These are phyloP conservation scores for Alethe diademata DNA, from an alignment of 2,113 vertebrate species.

Conservation along the genomic window DNA sequence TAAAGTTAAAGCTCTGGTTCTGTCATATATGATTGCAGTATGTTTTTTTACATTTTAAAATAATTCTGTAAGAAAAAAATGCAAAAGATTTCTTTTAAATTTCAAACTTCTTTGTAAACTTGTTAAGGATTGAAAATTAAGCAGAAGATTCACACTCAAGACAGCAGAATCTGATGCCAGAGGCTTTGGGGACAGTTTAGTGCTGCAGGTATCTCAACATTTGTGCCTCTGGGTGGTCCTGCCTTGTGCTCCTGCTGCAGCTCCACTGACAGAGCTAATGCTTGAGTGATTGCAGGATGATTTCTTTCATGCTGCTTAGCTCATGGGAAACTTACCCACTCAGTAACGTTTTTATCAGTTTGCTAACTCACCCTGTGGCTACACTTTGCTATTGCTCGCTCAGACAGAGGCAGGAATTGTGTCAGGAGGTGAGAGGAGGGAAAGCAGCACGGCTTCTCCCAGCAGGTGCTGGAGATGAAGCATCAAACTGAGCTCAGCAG, in stretches of 20 bases:
- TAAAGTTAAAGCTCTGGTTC: not conserved
- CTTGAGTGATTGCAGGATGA: not conserved
- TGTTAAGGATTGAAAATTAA: not conserved
- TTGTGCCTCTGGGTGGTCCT: not conserved
- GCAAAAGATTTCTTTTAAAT: not conserved
- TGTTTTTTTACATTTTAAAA: not conserved
- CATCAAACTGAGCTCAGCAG: not conserved
- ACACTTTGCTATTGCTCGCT: not conserved
- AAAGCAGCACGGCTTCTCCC: not conserved
- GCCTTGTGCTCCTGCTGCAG: not conserved
- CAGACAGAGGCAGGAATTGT: not conserved
- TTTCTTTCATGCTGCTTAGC: not conserved
- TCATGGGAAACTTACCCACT: not conserved
- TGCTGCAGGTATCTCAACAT: not conserved
- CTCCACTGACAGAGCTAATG: not conserved
- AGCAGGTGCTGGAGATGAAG: not conserved
- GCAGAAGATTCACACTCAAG: not conserved
- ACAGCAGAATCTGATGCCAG: not conserved
- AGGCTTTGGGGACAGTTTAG: not conserved
- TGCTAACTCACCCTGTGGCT: not conserved
- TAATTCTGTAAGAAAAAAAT: not conserved
- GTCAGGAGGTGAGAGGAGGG: not conserved
- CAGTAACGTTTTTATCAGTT: not conserved
- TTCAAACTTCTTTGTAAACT: not conserved
- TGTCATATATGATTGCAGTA: not conserved